Conservation (phyloP, 2,113 vertebrate genomes). For the Tachycineta bicolor region DNA sequence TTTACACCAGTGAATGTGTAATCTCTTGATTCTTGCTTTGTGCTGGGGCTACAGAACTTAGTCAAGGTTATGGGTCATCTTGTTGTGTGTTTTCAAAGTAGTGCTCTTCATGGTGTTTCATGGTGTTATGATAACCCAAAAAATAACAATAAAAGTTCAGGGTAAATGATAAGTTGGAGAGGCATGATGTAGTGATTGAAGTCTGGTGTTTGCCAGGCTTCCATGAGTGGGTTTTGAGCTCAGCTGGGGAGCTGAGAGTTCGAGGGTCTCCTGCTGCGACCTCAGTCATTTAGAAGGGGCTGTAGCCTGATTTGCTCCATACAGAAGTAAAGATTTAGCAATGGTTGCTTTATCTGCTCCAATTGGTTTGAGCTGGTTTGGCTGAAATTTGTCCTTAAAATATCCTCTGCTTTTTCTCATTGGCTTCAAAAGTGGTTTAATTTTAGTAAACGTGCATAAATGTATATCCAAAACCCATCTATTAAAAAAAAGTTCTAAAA, state of each 20-base stretch:
- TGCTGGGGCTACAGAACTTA: background rate
- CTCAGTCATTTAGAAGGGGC: background rate
- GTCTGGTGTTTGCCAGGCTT: background rate
- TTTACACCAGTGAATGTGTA: background rate
- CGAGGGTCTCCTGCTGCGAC: rapidly evolving
- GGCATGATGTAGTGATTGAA: background rate
- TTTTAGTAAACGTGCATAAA: background rate
- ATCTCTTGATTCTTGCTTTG: background rate
- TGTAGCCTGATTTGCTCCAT: background rate
- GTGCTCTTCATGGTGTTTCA: background rate
- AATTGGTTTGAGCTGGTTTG: background rate
- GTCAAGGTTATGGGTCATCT: background rate
- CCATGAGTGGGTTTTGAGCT: background rate
- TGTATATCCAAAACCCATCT: background rate
- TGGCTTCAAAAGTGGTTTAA: background rate
- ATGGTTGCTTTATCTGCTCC: background rate
- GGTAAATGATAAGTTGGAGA: background rate
- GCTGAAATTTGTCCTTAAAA: background rate
- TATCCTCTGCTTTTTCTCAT: background rate
- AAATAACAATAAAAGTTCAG: background rate
- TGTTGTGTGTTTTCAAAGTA: background rate
- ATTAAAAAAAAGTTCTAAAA: background rate
- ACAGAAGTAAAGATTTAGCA: background rate
- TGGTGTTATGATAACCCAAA: background rate
- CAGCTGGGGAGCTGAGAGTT: background rate